These are phyloP conservation scores for Corythoichthys intestinalis DNA, from an alignment of 2,113 vertebrate genomes.

Conservation along the genomic window DNA sequence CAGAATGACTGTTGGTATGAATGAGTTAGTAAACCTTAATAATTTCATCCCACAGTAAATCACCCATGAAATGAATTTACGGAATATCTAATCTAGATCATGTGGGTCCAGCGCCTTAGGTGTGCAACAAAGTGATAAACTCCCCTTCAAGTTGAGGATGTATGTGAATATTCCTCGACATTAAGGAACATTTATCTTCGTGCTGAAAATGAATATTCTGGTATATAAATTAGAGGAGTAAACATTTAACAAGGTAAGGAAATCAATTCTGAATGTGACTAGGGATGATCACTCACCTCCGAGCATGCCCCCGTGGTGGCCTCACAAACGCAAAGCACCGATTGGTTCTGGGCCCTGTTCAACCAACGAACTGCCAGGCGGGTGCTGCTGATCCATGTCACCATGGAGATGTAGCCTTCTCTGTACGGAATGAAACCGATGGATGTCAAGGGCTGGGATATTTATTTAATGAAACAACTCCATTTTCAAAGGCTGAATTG, in stretches of 20 bases:
- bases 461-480: background rate
- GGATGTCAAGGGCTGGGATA: background rate
- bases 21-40: background rate
- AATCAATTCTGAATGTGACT: slow-evolving; percentile 36
- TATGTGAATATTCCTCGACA: slow-evolving; percentile 22
- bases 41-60: background rate
- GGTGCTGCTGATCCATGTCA: slow-evolving; percentile 77
- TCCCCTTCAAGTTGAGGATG: background rate
- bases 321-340: slow-evolving; percentile 76
- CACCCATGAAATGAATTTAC: background rate
- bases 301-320: slow-evolving; percentile 77
- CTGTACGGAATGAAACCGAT: slow-evolving; percentile 31
- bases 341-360: slow-evolving; percentile 78
- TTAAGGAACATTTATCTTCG: slow-evolving; percentile 32
- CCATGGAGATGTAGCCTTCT: slow-evolving; percentile 78
- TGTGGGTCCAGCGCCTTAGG: background rate
- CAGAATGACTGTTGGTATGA: background rate
- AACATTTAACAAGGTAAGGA: slow-evolving; percentile 39
- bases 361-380: slow-evolving; percentile 76
- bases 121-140: background rate
- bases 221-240: slow-evolving; percentile 46
- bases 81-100: background rate
- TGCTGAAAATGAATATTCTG: slow-evolving; percentile 38
- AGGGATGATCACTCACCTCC: slow-evolving; percentile 68
- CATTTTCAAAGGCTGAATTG: background rate